These are phyloP conservation scores for Dichetophora obliterata DNA, from an alignment of 2,888 invertebrate genomes.

Conservation along the genomic window DNA sequence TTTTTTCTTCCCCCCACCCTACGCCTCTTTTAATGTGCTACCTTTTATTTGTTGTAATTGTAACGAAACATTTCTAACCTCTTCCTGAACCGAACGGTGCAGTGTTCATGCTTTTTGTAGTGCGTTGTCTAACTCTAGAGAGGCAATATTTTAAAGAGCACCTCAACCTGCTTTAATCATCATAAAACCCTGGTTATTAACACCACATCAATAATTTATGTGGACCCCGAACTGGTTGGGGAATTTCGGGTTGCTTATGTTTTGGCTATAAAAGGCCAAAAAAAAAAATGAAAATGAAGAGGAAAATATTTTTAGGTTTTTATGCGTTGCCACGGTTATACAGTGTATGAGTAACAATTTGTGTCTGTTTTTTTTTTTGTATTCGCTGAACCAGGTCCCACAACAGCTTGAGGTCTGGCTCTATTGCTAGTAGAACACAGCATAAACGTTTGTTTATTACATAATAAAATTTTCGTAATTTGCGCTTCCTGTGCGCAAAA, in stretches of 20 bases:
- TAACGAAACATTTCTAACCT: too few relatives aligned
- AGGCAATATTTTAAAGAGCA: too few relatives aligned
- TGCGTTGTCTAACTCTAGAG: too few relatives aligned
- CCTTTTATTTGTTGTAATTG: too few relatives aligned
- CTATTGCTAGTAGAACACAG: slow-evolving; percentile 6
- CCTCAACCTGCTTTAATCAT: neutral
- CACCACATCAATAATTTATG: slow-evolving; percentile 15
- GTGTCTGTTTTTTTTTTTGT: too few relatives aligned
- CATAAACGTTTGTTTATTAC: slow-evolving; percentile 45
- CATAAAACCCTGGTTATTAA: slow-evolving; percentile 11
- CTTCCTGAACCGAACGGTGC: too few relatives aligned
- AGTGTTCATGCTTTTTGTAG: too few relatives aligned
- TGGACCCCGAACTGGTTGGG: neutral
- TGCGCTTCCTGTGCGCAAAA: slow-evolving; percentile 18
- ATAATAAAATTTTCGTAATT: slow-evolving; percentile 37
- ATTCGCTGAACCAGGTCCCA: neutral
- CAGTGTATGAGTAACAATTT: too few relatives aligned
- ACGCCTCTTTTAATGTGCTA: too few relatives aligned
- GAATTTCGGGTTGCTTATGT: neutral
- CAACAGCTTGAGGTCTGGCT: neutral
- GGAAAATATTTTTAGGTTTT: slow-evolving; percentile 20
- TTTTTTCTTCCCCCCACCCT: too few relatives aligned
- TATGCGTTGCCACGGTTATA: neutral
- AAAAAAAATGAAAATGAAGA: slow-evolving; percentile 15
- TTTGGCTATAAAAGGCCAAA: neutral